Base-by-base conservation (phyloP, 2,888 invertebrate species). In the Leistus spinibarbis region DNA sequence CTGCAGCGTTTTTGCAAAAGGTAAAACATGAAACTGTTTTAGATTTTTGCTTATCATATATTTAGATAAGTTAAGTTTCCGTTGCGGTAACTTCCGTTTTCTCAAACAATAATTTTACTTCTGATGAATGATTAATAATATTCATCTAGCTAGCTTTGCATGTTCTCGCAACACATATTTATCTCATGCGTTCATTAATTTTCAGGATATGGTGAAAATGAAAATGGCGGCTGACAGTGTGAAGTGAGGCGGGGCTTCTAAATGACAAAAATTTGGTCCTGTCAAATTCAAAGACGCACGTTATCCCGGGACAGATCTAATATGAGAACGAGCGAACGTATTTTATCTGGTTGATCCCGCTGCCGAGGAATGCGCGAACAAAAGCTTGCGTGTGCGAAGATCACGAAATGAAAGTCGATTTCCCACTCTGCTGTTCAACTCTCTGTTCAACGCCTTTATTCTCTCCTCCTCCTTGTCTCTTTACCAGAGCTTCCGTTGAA, bases 371-470 rank as follows among this genome's bases (percentile, higher is more conserved):
- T 60, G 60, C 60, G 60, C 20, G 60, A 60, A 60, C 60, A 60
- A 60, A 60, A 22, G 20, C 10, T 40, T 40, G 10, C 54, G 54
- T 16, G 54, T 5, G 54, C 19, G 60, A 60, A 60, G 60, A 60
- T 60, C 60, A 3, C 60, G 16, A 60, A 60, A 60, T 60, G 60
- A 60, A 60, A 60, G 60, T 60, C 60, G 60, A 60, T 60, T 60
- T 60, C 60, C 10, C 60, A 60, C 60, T 10, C 20, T 22, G 22
- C 13, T 17, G 20, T 17, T 16, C 60, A 9, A 19, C 19, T 60
- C 60, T 60, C 60, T 20, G 57, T 19, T 57, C 57, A 16, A 57
- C 57, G 16, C 13, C 57, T 19, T 57, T 57, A 57, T 57, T 57
- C 57, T 57, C 60, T 17, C 9, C 60, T 17, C 10, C 53, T 56